Evolutionary conservation across 2,113 vertebrate genomes (phyloP), one percentile per base, ranked within the genome.

Genomic region (Pluvialis apricaria): DNA sequence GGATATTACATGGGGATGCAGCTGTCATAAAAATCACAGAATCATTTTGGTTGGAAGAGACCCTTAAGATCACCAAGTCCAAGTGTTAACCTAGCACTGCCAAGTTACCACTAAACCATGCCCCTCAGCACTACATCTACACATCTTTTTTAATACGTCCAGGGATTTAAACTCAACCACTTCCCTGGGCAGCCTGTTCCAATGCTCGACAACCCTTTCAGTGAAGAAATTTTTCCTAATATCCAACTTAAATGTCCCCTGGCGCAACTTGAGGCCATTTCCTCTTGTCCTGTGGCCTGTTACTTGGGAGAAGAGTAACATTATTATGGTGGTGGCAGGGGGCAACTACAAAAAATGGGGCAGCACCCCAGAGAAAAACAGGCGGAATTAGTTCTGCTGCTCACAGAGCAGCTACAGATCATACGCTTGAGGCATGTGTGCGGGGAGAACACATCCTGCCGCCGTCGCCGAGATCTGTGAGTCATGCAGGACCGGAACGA

Each of bases 401-500:
- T 49, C 22, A 51, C 19, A n/a, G n/a, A 51, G 47, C 40, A 51
- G 42, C 73, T 64, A 58, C 49, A 42, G 29, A 51, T 31, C 2
- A 0, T 16, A 12, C 1, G 7, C 17, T 5, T 34, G 44, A 61
- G 26, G 7, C 5, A 3, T 3, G 6, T 9, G 44, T 5, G 22
- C 4, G 14, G 9, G 16, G 25, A 62, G 22, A 45, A 38, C 20
- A 83, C 21, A 40, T 40, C 44, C 49, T 54, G 45, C 72, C n/a
- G n/a, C n/a, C n/a, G n/a, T n/a, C n/a, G n/a, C n/a, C n/a, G n/a
- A n/a, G n/a, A n/a, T n/a, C n/a, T n/a, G n/a, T n/a, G n/a, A n/a
- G n/a, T n/a, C n/a, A n/a, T n/a, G n/a, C n/a, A n/a, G n/a, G n/a
- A n/a, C n/a, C n/a, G n/a, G n/a, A n/a, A n/a, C n/a, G n/a, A n/a